phyloP scores from a whole-genome alignment of 1,140 invertebrate species.

The Microplitis demolitor region DNA sequence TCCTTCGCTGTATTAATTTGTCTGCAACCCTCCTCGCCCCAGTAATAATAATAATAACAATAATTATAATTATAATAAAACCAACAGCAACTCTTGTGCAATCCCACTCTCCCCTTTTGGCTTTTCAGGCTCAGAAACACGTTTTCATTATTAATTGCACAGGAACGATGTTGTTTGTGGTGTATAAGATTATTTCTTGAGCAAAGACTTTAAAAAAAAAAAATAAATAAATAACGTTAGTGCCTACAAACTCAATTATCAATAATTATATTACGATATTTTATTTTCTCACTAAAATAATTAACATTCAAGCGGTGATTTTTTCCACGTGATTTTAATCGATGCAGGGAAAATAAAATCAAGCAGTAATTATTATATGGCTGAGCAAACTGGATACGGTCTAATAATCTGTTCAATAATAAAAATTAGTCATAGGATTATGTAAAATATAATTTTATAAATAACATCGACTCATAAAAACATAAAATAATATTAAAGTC shows the following conservation, averaged over 20 bases:
- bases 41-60: not conserved
- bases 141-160: slow-evolving; percentile 16
- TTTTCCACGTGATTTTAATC: too few species aligned
- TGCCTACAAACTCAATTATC: not conserved
- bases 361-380: too few species aligned
- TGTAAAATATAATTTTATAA: too few species aligned
- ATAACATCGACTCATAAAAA: too few species aligned
- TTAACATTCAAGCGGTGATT: not conserved
- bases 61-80: not conserved
- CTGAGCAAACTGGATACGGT: too few species aligned
- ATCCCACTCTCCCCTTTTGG: not conserved
- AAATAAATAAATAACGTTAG: not conserved
- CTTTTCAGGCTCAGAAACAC: not conserved
- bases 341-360: too few species aligned
- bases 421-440: too few species aligned
- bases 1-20: slow-evolving; percentile 9
- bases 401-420: too few species aligned
- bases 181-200: slow-evolving; percentile 1
- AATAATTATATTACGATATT: not conserved
- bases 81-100: not conserved
- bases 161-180: not conserved
- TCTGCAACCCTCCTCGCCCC: not conserved
- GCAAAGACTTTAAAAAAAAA: not conserved
- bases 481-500: too few species aligned
- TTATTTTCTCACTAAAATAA: not conserved